Conservation (phyloP, 2,888 invertebrate species). For the Schizaphis graminum region DNA sequence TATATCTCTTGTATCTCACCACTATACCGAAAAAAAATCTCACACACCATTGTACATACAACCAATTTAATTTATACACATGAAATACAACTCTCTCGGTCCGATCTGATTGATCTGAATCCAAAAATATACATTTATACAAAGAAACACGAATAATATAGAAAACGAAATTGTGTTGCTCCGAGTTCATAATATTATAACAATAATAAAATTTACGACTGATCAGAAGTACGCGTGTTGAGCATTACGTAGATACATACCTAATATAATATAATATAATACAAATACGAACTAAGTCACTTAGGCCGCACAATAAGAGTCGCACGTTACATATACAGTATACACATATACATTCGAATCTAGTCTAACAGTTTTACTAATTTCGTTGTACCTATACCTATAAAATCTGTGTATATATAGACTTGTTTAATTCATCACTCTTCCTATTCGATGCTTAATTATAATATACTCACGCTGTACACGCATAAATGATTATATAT, state of each 20-base stretch:
- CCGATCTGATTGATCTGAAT: background rate
- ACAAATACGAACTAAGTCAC: background rate
- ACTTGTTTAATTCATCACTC: constrained; percentile 11
- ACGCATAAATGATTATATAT: background rate
- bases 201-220: background rate
- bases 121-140: background rate
- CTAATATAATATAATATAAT: background rate
- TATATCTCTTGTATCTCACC: background rate
- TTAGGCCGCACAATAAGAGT: background rate
- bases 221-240: background rate
- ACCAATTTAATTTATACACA: background rate
- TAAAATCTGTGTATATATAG: background rate
- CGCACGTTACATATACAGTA: background rate
- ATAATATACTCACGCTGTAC: background rate
- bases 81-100: background rate
- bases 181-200: background rate
- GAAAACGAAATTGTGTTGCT: background rate
- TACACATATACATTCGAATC: background rate
- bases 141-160: background rate
- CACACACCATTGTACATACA: background rate
- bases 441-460: background rate
- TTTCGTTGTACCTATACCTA: background rate
- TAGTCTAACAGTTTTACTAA: constrained; percentile 28
- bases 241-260: background rate
- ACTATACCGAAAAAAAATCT: background rate